Evolutionary conservation across 2,797 vertebrate species (phyloP), one percentile per base, ranked within the genome.

Genomic region (Sebastes iracundus): DNA sequence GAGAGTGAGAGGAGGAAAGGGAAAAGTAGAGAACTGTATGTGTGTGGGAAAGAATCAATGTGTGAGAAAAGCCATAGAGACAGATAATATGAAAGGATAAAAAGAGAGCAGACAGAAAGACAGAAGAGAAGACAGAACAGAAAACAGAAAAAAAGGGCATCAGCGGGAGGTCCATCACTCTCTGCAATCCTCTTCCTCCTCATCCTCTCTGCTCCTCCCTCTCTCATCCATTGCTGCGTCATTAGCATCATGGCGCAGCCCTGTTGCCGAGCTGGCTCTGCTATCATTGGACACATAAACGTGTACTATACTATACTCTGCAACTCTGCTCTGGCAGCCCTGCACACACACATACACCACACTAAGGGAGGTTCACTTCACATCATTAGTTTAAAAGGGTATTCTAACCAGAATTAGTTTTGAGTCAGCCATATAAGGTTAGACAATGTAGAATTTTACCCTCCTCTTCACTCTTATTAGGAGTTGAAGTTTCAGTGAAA

Each of bases 211-310:
- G 46, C 46, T 49, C 20, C 49, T 53, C 49, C 61, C 25, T 23
- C 22, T 67, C 62, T n/a, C 38, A 28, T 42, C 73, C 23, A 30
- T 20, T 75, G 63, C 77, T 77, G 72, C 69, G 9, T 77, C 81
- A 85, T 61, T 30, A 42, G 35, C 79, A 84, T 82, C 79, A 84
- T 82, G 79, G 84, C 32, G 53, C 77, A 52, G 63, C 75, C 75
- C 72, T 80, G 67, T 23, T 81, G 71, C 80, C 56, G 32, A 58
- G 68, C 69, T 84, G 79, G 74, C 71, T 78, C 16, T 16, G 10
- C 46, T 63, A 32, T 28, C 6, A 10, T 35, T 63, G 70, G 62
- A 85, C 62, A 67, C 20, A 77, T 60, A 74, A 53, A 25, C 0
- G 14, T 14, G 59, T 18, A 42, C 38, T 42, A 68, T 42, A 68